Conservation (phyloP, 1,140 invertebrate genomes). For the Drosophila bipectinata region DNA sequence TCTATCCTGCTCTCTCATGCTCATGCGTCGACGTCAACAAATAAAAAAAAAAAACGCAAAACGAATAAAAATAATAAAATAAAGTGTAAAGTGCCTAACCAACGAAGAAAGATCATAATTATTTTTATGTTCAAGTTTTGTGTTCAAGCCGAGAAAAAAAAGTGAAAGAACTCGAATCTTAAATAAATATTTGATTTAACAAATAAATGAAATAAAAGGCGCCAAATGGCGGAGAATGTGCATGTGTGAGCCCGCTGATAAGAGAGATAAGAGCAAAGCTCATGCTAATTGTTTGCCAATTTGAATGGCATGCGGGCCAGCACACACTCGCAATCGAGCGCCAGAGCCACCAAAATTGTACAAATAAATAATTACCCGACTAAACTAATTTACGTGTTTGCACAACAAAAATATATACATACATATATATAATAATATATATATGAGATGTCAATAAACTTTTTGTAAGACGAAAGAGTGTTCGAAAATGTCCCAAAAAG, state of each 20-base stretch:
- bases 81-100: neutral
- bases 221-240: constrained; percentile 22
- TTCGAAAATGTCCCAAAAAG: constrained; percentile 51
- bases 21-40: neutral
- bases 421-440: constrained; percentile 14
- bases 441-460: constrained; percentile 57
- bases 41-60: neutral
- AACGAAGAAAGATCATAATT: neutral
- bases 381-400: constrained; percentile 43
- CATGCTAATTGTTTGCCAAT: neutral
- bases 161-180: neutral
- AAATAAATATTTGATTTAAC: neutral
- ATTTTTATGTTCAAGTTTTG: constrained; percentile 2
- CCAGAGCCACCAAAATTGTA: constrained; percentile 15
- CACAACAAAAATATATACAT: constrained; percentile 21
- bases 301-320: no score
- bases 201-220: constrained; percentile 17
- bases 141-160: neutral
- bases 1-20: constrained; percentile 2
- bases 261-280: neutral
- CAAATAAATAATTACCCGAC: constrained; percentile 24
- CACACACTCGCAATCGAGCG: constrained; percentile 5
- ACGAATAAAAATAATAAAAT: constrained; percentile 6
- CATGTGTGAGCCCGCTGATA: constrained; percentile 27
- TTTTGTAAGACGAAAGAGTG: constrained; percentile 61